A percentile compares a stretch with the other conserved stretches of the same genome.
These are phyloP conservation scores for Lanistes nyassanus DNA, from an alignment of 1,140 invertebrate genomes.

Conservation along the genomic window DNA sequence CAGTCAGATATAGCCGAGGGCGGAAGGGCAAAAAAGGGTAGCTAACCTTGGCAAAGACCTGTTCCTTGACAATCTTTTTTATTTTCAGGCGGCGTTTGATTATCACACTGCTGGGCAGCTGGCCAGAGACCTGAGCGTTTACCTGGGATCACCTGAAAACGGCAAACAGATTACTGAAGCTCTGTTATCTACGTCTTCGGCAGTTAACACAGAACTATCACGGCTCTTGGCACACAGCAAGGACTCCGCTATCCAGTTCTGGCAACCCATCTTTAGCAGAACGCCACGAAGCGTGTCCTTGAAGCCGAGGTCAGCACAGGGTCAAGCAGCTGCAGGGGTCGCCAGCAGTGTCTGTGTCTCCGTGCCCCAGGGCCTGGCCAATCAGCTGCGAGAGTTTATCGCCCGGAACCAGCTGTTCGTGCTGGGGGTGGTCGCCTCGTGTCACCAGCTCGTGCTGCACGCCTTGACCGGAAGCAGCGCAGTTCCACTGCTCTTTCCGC, in stretches of 20 bases:
- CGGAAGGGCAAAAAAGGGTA: background rate
- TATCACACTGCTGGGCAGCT: constrained; percentile 15
- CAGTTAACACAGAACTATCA: background rate
- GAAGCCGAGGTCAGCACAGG: too few relatives aligned
- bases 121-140: constrained; percentile 22
- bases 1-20: too few relatives aligned
- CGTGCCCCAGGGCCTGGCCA: constrained; percentile 1
- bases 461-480: constrained; percentile 17
- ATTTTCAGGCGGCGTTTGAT: constrained; percentile 22
- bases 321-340: too few relatives aligned
- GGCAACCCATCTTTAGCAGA: background rate
- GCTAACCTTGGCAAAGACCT: background rate
- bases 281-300: constrained; percentile 8
- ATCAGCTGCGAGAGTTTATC: constrained; percentile 12
- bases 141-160: constrained; percentile 6
- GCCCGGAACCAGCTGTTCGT: constrained; percentile 4
- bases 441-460: constrained; percentile 18
- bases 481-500: constrained; percentile 18
- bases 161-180: background rate
- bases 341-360: too few relatives aligned
- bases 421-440: constrained; percentile 9
- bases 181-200: background rate
- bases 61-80: background rate
- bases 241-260: constrained; percentile 1
- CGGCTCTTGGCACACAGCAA: too few relatives aligned